A percentile compares a stretch with the other conserved stretches of the same genome.
phyloP scores from a whole-genome alignment of 2,797 vertebrate genomes.

The Anabacerthia variegaticeps region DNA sequence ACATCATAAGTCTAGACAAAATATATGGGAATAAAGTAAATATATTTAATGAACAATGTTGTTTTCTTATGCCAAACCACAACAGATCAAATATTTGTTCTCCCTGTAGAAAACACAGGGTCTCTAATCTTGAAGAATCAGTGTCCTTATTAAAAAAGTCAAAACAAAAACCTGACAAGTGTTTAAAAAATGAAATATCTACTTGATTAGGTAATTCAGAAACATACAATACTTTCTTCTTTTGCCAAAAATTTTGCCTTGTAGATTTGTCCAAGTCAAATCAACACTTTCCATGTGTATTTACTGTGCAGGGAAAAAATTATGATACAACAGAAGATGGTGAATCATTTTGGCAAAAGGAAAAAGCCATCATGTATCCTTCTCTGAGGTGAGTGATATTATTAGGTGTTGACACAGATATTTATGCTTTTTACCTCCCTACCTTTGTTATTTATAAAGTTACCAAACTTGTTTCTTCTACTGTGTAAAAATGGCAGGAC shows the following conservation, averaged over 20 bases:
- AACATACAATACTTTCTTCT: conserved; percentile 68
- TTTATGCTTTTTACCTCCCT: conserved; percentile 41
- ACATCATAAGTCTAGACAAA: conserved; percentile 64
- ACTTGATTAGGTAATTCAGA: conserved; percentile 72
- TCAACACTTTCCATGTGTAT: conserved; percentile 64
- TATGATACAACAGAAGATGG: conserved; percentile 54
- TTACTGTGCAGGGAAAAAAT: conserved; percentile 59
- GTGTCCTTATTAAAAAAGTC: conserved; percentile 49
- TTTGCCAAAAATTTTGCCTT: conserved; percentile 67
- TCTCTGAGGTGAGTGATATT: conserved; percentile 26
- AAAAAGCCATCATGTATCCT: conserved; percentile 47
- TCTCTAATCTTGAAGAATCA: conserved; percentile 62
- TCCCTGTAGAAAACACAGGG: conserved; percentile 53
- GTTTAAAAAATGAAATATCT: conserved; percentile 70
- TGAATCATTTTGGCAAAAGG: conserved; percentile 62
- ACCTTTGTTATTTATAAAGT: conserved; percentile 38
- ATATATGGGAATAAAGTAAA: conserved; percentile 66
- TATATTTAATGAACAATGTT: conserved; percentile 61
- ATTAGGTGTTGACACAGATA: conserved; percentile 52
- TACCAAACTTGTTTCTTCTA: conserved; percentile 6
- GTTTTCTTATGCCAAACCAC: conserved; percentile 59
- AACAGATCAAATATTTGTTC: conserved; percentile 66
- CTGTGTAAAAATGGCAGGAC: conserved; percentile 2
- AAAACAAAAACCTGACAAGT: conserved; percentile 59
- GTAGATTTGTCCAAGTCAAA: conserved; percentile 73